Evolutionary conservation across 2,113 vertebrate species (phyloP).

Genomic region (Psittacara wagleri): DNA sequence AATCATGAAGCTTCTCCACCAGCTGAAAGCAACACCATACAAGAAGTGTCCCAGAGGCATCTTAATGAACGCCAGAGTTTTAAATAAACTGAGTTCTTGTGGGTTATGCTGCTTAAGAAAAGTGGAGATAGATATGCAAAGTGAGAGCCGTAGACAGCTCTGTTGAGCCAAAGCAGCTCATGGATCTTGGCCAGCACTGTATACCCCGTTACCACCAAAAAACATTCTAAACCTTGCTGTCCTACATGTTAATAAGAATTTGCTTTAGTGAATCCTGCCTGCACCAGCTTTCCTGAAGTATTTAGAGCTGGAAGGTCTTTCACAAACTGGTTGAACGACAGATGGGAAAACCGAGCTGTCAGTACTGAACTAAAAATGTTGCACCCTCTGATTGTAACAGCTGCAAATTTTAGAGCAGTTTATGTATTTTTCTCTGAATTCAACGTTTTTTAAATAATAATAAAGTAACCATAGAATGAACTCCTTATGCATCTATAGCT

Average conservation of each 20-base stretch:
- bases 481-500: not conserved
- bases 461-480: not conserved
- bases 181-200: not conserved
- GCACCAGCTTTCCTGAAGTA: not conserved
- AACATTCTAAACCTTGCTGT: not conserved
- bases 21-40: not conserved
- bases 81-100: not conserved
- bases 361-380: not conserved
- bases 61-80: not conserved
- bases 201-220: not conserved
- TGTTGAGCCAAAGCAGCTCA: not conserved
- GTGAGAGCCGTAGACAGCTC: not conserved
- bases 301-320: not conserved
- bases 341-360: not conserved
- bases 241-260: not conserved
- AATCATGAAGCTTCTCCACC: not conserved
- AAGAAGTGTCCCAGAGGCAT: not conserved
- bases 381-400: not conserved
- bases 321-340: not conserved
- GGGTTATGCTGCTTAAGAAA: not conserved
- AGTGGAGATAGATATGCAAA: not conserved
- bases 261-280: not conserved
- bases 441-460: not conserved
- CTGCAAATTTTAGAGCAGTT: not conserved
- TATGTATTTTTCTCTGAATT: not conserved